Percentiles rank a stretch among this genome's conserved stretches.
Evolutionary conservation across 2,888 invertebrate species (phyloP).

Genomic region (Netelia fuscicornis): DNA sequence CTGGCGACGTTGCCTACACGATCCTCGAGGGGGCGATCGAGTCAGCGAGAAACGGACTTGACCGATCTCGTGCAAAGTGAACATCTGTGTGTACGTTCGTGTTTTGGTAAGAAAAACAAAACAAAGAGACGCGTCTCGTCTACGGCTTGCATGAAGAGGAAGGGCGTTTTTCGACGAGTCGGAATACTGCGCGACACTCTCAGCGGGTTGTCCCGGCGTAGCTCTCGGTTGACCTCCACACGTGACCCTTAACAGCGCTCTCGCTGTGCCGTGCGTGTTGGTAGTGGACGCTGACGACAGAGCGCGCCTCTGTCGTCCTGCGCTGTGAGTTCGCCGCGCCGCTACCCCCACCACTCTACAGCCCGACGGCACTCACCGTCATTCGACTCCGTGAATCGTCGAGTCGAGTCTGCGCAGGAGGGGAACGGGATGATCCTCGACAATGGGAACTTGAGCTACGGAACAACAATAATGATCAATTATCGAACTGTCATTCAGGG

Average conservation of each 20-base stretch:
- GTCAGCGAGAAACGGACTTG: neutral
- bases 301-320: conserved; percentile 71
- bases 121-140: conserved; percentile 31
- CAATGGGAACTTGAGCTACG: conserved; percentile 74
- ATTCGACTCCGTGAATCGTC: conserved; percentile 30
- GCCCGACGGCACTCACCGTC: neutral
- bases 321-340: conserved; percentile 75
- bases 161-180: conserved; percentile 68
- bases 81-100: neutral
- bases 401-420: conserved; percentile 69
- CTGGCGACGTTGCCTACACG: no score
- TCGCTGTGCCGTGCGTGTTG: conserved; percentile 60
- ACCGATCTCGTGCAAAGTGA: conserved; percentile 12
- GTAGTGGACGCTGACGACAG: conserved; percentile 39
- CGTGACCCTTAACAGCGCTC: conserved; percentile 72
- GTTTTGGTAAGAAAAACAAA: conserved; percentile 7
- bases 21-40: no score
- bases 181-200: conserved; percentile 81
- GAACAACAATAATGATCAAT: conserved; percentile 82
- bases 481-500: conserved; percentile 83
- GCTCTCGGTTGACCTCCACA: conserved; percentile 75
- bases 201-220: conserved; percentile 80
- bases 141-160: conserved; percentile 53
- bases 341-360: conserved; percentile 38
- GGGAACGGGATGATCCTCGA: conserved; percentile 73